phyloP scores from a whole-genome alignment of 1,140 invertebrate species.

The Acromyrmex heyeri region DNA sequence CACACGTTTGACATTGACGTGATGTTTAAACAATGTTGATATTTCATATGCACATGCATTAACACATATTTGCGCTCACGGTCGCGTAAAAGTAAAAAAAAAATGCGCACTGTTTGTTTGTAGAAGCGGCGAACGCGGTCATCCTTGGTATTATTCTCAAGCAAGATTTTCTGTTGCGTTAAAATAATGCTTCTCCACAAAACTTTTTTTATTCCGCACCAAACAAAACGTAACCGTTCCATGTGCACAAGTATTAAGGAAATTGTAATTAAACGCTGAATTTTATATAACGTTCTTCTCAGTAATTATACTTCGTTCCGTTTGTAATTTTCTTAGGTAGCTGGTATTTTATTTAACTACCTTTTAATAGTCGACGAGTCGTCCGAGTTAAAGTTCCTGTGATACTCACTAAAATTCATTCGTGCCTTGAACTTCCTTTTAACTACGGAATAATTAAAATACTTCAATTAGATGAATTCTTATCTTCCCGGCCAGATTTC shows the following conservation, averaged over 20 bases:
- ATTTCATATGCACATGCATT: constrained; percentile 59
- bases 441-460: constrained; percentile 74
- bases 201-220: background rate
- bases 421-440: constrained; percentile 62
- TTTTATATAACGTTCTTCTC: constrained; percentile 55
- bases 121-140: background rate
- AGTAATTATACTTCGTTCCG: constrained; percentile 59
- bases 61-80: constrained; percentile 53
- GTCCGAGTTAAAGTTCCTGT: constrained; percentile 56
- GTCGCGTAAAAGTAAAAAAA: constrained; percentile 25
- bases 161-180: constrained; percentile 18
- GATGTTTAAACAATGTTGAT: constrained; percentile 55
- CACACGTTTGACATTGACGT: constrained; percentile 38
- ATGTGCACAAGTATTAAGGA: constrained; percentile 35
- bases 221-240: background rate
- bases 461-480: constrained; percentile 72
- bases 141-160: constrained; percentile 11
- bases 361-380: constrained; percentile 63
- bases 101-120: constrained; percentile 28
- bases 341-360: constrained; percentile 64
- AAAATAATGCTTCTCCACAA: background rate
- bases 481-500: constrained; percentile 45
- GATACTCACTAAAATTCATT: constrained; percentile 64
- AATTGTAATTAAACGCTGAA: constrained; percentile 61
- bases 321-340: constrained; percentile 62